Base-by-base conservation (phyloP, 2,113 vertebrate genomes). In the Pelecanoides urinatrix region DNA sequence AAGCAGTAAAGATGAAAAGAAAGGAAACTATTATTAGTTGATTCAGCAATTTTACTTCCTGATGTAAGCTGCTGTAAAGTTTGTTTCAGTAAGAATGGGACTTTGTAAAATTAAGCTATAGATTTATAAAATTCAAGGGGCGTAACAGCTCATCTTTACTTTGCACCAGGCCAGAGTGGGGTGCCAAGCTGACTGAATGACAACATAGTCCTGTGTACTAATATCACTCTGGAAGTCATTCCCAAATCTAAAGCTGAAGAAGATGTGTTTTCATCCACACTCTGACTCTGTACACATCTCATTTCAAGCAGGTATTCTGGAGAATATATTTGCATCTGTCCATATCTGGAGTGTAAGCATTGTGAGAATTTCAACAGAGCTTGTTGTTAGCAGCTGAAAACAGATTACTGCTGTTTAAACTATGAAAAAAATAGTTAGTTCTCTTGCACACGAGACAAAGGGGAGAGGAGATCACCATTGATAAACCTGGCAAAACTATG, bases 1-100 rank as follows among this genome's bases (percentile, higher is more conserved):
- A 92, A 94, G 94, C 79, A 95, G 70, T 40, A 81, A 81, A 73
- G 86, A 94, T 94, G 66, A 92, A 92, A 94, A 95, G 79, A 93
- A 96, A 93, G 47, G 44, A 72, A 92, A 72, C 61, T 80, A 59
- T 45, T 66, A 22, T 84, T 80, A 84, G 94, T 80, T 94, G 86
- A 92, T 95, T 93, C 91, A 94, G 95, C 90, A 95, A 68, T 73
- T 96, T 92, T 56, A 32, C 21, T 63, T 52, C 40, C 45, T 53
- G 36, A 19, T 6, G 3, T 84, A 92, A 92, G 79, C 95, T 93
- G 61, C 83, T 95, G 27, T 65, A 84, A 83, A 84, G 83, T 76
- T 93, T 84, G 92, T 91, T 92, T 59, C 40, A 83, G 50, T 74
- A 58, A 86, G 90, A 71, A 90, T 84, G 79, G 56, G 52, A 74